Evolutionary conservation across 2,113 vertebrate species (phyloP), one percentile per base, ranked within the genome.

Genomic region (Plecturocebus donacophilus): DNA sequence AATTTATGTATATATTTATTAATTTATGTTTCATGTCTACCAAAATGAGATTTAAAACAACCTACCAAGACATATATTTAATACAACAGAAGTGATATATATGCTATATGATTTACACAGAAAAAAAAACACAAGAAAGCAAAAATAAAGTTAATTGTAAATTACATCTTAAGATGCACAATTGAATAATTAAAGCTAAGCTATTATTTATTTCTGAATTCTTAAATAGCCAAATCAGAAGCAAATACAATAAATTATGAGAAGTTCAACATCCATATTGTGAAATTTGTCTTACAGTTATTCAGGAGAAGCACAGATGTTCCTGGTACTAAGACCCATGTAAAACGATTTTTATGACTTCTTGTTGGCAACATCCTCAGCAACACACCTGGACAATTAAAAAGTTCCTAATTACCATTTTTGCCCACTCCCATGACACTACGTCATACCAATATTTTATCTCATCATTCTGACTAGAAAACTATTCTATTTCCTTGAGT

Each of bases 171-270:
- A 95, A 42, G 58, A 87, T 83, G 7, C 4, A 90, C 23, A 91
- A 56, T 6, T 71, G 35, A 86, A 76, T 85, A 82, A 73, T 38
- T 76, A 81, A 92, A 80, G 23, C 21, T 81, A 86, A 52, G 19
- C 21, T 79, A 30, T 96, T 76, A 71, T 73, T 95, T 64, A 87
- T 93, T 66, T 91, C 47, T 80, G 54, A 79, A 38, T 83, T 89
- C 16, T 23, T 82, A 47, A 92, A 61, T 52, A 86, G 14, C 11
- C 32, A 77, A 76, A 92, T 68, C 45, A 90, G 38, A 88, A 87
- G 49, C 14, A 79, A 95, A 23, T 9, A 70, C 17, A 92, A 64
- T 89, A 90, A 76, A 68, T 52, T 45, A 66, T 68, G 25, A 90
- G 30, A 81, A 66, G 27, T 25, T 58, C 23, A 84, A 3, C n/a